Percentiles rank a stretch among this genome's conserved stretches.
phyloP scores from a whole-genome alignment of 2,113 vertebrate genomes.

The Hystrix brachyura region DNA sequence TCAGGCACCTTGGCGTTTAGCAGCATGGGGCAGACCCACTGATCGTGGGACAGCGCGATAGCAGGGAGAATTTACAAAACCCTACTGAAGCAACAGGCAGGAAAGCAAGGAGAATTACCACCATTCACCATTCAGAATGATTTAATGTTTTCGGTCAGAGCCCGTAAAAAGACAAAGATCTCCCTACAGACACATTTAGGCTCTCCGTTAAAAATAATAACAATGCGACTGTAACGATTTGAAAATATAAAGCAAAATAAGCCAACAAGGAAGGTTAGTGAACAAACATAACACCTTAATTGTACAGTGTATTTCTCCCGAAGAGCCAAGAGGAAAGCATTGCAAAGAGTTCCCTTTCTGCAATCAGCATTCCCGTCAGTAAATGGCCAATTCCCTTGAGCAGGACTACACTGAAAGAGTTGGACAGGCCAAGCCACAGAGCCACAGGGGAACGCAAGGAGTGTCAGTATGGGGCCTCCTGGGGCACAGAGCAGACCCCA shows the following conservation, averaged over 20 bases:
- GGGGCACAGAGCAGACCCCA: not conserved
- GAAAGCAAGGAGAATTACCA: not conserved
- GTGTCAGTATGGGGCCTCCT: accelerated
- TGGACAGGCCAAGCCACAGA: no score
- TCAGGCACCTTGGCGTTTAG: not conserved
- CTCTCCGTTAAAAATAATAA: slow-evolving; percentile 59
- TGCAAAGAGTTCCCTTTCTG: not conserved
- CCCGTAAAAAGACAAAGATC: slow-evolving; percentile 5
- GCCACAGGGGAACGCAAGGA: accelerated
- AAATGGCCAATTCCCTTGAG: not conserved
- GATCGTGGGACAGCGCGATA: not conserved
- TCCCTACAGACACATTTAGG: not conserved
- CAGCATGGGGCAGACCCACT: not conserved
- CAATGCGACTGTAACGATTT: not conserved
- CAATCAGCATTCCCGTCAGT: not conserved
- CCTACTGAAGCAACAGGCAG: not conserved
- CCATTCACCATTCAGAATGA: slow-evolving; percentile 13
- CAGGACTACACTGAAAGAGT: not conserved
- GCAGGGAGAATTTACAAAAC: not conserved
- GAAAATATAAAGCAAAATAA: slow-evolving; percentile 64
- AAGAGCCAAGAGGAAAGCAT: not conserved
- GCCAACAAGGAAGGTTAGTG: not conserved
- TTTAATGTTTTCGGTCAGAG: not conserved
- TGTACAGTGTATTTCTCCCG: not conserved
- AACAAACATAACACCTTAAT: not conserved